phyloP scores from a whole-genome alignment of 1,140 invertebrate genomes.

The Anastrepha ludens region DNA sequence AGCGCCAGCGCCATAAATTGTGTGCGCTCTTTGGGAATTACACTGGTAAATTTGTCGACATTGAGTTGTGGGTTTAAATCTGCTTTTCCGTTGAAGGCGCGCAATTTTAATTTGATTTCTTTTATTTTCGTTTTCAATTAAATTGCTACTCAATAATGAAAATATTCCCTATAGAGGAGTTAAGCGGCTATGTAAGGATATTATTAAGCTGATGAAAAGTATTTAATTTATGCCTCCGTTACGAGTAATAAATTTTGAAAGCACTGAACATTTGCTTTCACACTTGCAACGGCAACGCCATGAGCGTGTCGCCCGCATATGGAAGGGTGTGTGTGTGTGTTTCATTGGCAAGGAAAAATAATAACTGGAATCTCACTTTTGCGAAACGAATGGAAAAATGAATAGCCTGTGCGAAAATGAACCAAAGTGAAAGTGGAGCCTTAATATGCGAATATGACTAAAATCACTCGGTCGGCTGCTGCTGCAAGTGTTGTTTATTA shows the following conservation, averaged over 20 bases:
- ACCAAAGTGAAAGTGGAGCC: neutral
- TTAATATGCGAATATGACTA: neutral
- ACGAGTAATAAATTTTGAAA: slow-evolving; percentile 18
- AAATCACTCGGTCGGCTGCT: neutral
- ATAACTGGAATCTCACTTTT: neutral
- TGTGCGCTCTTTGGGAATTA: neutral
- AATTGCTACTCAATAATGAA: too few relatives aligned
- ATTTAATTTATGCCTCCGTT: neutral
- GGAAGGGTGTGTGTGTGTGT: neutral
- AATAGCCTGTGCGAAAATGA: neutral
- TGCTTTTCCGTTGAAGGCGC: neutral
- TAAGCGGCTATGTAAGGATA: neutral
- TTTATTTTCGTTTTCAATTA: neutral
- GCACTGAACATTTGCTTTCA: neutral
- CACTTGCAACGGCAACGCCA: neutral
- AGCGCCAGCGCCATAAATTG: neutral
- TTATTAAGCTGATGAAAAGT: neutral
- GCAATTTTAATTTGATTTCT: neutral
- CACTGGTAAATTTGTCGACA: neutral
- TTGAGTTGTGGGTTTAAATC: neutral
- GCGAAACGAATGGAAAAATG: neutral
- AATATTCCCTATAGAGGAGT: slow-evolving; percentile 20
- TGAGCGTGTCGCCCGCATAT: neutral
- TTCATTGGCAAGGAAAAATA: neutral
- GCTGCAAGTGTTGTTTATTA: too few relatives aligned